Conservation (phyloP, 2,113 vertebrate genomes). For the Martes martes region DNA sequence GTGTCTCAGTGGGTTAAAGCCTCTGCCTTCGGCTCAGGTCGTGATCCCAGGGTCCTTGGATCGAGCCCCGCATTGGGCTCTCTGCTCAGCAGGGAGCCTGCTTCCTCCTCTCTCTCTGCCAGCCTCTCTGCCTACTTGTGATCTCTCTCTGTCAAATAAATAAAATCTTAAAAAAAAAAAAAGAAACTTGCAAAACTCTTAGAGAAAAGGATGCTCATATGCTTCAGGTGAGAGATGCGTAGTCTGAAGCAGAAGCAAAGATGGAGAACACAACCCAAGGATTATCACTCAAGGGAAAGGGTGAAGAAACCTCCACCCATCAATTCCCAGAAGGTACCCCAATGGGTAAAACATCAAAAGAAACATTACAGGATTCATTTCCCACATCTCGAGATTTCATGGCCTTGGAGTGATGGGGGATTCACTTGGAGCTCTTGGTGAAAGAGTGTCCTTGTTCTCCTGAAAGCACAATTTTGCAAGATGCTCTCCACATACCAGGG, state of each 20-base stretch:
- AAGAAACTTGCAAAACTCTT: too few species aligned
- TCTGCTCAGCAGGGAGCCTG: too few species aligned
- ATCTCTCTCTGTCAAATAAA: too few species aligned
- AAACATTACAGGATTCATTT: neutral
- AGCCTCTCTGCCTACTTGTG: too few species aligned
- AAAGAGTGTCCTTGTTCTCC: neutral
- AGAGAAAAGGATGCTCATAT: neutral
- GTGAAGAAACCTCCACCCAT: neutral
- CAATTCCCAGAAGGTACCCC: neutral
- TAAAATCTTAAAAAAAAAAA: too few species aligned
- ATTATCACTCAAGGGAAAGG: neutral
- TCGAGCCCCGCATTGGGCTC: too few species aligned
- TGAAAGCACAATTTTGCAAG: neutral
- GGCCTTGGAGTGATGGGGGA: neutral
- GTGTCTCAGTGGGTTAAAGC: too few species aligned
- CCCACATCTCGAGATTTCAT: neutral
- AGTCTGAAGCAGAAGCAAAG: neutral
- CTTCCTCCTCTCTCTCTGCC: too few species aligned
- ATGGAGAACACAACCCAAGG: neutral
- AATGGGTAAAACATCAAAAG: neutral
- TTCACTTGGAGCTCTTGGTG: neutral
- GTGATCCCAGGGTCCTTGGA: too few species aligned
- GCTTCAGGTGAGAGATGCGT: neutral
- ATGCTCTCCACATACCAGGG: neutral
- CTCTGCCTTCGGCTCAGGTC: too few species aligned